Evolutionary conservation across 2,113 vertebrate genomes (phyloP).

Genomic region (Diphyllodes magnificus): DNA sequence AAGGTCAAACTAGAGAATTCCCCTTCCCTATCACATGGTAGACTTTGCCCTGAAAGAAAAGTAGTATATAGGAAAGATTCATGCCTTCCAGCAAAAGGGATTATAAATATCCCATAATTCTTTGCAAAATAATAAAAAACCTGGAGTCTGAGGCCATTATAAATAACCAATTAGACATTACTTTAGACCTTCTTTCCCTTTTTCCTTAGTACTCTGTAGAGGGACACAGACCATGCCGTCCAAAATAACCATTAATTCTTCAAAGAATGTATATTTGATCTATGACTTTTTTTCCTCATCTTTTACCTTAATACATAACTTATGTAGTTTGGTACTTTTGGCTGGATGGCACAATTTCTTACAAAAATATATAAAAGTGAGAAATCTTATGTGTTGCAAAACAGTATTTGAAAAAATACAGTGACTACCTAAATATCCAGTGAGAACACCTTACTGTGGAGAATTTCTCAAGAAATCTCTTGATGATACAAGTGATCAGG

Average conservation of each 20-base stretch:
- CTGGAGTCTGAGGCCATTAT: neutral
- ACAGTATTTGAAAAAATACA: neutral
- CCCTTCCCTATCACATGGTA: neutral
- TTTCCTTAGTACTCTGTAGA: neutral
- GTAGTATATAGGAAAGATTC: neutral
- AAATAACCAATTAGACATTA: neutral
- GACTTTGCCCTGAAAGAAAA: neutral
- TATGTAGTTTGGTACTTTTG: neutral
- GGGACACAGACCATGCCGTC: neutral
- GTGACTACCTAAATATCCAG: neutral
- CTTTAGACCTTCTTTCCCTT: neutral
- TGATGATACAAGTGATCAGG: neutral
- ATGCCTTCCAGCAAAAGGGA: neutral
- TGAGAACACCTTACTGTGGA: neutral
- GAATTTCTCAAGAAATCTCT: neutral
- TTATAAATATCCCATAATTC: neutral
- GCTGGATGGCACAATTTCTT: neutral
- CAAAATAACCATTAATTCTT: neutral
- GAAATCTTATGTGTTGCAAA: neutral
- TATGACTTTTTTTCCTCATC: neutral
- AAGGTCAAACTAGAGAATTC: neutral
- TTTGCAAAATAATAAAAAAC: neutral
- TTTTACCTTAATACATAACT: neutral
- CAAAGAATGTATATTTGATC: neutral
- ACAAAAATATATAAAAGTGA: neutral